phyloP scores from a whole-genome alignment of 2,797 vertebrate genomes.

The Epinephelus malabaricus region DNA sequence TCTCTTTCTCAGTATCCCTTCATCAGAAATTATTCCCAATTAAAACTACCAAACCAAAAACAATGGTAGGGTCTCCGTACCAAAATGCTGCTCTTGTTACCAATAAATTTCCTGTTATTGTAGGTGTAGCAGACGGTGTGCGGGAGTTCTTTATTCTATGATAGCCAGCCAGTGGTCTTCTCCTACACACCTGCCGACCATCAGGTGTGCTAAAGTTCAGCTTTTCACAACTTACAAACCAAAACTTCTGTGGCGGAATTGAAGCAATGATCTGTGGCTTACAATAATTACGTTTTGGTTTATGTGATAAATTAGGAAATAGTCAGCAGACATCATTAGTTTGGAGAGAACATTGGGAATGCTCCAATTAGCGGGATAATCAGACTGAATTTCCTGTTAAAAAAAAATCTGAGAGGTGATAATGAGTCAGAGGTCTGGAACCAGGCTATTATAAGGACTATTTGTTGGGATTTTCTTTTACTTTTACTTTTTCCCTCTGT shows the following conservation, averaged over 20 bases:
- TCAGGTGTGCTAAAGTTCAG: too few relatives aligned
- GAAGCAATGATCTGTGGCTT: neutral
- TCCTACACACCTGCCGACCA: too few relatives aligned
- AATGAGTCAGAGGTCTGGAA: neutral
- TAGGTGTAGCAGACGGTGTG: too few relatives aligned
- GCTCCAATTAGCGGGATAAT: constrained; percentile 30
- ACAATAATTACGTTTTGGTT: constrained; percentile 16
- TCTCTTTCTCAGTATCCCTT: too few relatives aligned
- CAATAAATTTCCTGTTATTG: too few relatives aligned
- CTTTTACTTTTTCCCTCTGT: neutral
- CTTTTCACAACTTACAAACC: neutral
- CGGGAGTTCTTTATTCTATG: too few relatives aligned
- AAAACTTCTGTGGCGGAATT: neutral
- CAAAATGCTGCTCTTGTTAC: too few relatives aligned
- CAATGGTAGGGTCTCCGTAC: too few relatives aligned
- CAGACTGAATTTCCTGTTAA: constrained; percentile 20
- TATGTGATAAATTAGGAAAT: constrained; percentile 33
- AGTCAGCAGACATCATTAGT: constrained; percentile 22
- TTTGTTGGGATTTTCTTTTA: constrained; percentile 3
- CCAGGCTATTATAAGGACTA: constrained; percentile 10
- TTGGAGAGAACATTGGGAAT: constrained; percentile 22
- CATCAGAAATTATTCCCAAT: too few relatives aligned
- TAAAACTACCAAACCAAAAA: too few relatives aligned
- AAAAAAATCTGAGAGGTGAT: constrained; percentile 2
- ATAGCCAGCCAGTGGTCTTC: too few relatives aligned